Evolutionary conservation across 2,888 invertebrate species (phyloP), one percentile per base, ranked within the genome.

Genomic region (Gandaritis pyraliata): DNA sequence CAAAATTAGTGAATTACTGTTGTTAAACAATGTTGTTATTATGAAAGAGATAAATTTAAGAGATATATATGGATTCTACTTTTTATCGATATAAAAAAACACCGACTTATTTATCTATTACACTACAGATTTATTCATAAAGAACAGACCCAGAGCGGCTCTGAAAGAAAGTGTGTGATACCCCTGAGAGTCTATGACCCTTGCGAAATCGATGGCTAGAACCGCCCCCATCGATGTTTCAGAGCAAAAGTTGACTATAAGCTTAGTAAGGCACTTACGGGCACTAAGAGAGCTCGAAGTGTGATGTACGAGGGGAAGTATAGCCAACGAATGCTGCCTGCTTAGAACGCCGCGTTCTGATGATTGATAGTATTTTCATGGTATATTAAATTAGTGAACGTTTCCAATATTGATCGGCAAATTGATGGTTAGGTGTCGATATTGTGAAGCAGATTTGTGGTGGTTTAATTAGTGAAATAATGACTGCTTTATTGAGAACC

Each of bases 361-460:
- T 90, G 91, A 91, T 91, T 87, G 89, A 90, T 90, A 85, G 82
- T 80, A 76, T 77, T 83, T n/a, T 81, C 80, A 81, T 78, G 76
- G 74, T 75, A 73, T 73, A 78, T 79, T 70, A 78, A 85, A 85
- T 86, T 82, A 82, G 76, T 72, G 70, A 72, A 73, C 72, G 72
- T 74, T 72, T 69, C 70, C 59, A 60, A 68, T 71, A 69, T 68
- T 63, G 57, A 67, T 58, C 65, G 61, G 47, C 18, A 63, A 58
- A 63, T 61, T 61, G 29, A 61, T 57, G 48, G 30, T 57, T 30
- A 38, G 41, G 43, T 41, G 29, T 55, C 30, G 54, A 55, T 46
- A 46, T 49, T 55, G 33, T 52, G 47, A 58, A 41, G 39, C 15
- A 46, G 18, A 46, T 46, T 45, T 39, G 29, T 46, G 58, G 58